These are phyloP conservation scores for Gibbula magus DNA, from an alignment of 2,888 invertebrate genomes.

Conservation along the genomic window DNA sequence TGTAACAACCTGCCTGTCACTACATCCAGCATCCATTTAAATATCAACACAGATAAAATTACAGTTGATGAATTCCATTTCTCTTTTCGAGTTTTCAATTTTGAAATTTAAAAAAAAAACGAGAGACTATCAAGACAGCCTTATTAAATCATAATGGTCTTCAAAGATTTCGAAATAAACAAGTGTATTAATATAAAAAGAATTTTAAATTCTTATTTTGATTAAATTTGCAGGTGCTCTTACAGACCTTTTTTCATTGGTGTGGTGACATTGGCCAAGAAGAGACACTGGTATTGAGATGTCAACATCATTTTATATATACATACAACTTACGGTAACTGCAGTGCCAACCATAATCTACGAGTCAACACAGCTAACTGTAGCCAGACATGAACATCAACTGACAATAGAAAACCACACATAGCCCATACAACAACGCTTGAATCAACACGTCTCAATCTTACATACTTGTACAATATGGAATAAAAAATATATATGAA, in stretches of 20 bases:
- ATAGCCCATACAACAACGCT: conserved; percentile 12
- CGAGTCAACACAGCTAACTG: conserved; percentile 15
- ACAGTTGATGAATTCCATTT: too few relatives aligned
- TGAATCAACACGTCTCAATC: conserved; percentile 7
- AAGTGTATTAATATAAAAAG: not conserved
- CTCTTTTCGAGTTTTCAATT: too few relatives aligned
- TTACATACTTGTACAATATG: not conserved
- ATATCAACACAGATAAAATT: too few relatives aligned
- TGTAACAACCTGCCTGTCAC: too few relatives aligned
- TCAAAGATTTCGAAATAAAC: not conserved
- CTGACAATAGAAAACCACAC: not conserved
- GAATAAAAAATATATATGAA: conserved; percentile 23
- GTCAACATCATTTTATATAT: too few relatives aligned
- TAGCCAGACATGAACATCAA: too few relatives aligned
- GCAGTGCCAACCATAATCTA: conserved; percentile 14
- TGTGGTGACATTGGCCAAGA: not conserved
- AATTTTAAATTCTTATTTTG: not conserved
- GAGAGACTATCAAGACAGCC: too few relatives aligned
- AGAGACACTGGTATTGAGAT: too few relatives aligned
- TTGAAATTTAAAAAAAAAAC: too few relatives aligned
- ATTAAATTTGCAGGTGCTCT: too few relatives aligned
- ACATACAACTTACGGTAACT: conserved; percentile 7
- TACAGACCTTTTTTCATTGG: not conserved
- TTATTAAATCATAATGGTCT: not conserved
- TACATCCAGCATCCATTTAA: too few relatives aligned